Conservation (phyloP, 2,888 invertebrate species). For the Epinotia bilunana region DNA sequence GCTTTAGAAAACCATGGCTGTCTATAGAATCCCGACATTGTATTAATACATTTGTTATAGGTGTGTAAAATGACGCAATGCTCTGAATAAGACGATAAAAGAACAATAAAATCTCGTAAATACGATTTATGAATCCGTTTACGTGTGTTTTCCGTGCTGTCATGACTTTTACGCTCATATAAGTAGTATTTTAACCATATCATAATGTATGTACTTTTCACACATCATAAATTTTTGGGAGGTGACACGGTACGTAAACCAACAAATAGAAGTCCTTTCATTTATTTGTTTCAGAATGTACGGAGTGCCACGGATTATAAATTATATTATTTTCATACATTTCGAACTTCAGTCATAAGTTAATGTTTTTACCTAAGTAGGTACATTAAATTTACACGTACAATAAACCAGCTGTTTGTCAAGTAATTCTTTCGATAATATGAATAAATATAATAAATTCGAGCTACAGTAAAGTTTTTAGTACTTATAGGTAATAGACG, state of each 20-base stretch:
- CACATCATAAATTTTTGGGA: neutral
- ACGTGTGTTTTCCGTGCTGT: conserved; percentile 15
- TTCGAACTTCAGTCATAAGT: too few relatives aligned
- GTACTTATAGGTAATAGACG: too few relatives aligned
- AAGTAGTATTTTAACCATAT: conserved; percentile 3
- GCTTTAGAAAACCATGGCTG: neutral
- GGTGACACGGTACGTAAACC: neutral
- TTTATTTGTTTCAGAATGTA: too few relatives aligned
- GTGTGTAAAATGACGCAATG: conserved; percentile 24
- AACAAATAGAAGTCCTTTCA: neutral
- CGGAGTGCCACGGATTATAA: neutral
- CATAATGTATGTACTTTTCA: conserved; percentile 7
- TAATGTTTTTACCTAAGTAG: too few relatives aligned
- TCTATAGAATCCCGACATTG: conserved; percentile 3
- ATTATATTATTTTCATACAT: too few relatives aligned
- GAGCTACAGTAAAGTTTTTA: too few relatives aligned
- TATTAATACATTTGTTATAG: conserved; percentile 11
- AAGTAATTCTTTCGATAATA: too few relatives aligned
- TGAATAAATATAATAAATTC: too few relatives aligned
- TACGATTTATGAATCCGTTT: conserved; percentile 33
- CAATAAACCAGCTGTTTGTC: too few relatives aligned
- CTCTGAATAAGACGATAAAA: conserved; percentile 33
- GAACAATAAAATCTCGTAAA: conserved; percentile 31
- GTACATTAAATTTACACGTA: too few relatives aligned
- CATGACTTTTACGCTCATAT: conserved; percentile 21